A percentile compares a stretch with the other conserved stretches of the same genome.
phyloP scores from a whole-genome alignment of 1,140 invertebrate genomes.

The Tetragonula clypearis region DNA sequence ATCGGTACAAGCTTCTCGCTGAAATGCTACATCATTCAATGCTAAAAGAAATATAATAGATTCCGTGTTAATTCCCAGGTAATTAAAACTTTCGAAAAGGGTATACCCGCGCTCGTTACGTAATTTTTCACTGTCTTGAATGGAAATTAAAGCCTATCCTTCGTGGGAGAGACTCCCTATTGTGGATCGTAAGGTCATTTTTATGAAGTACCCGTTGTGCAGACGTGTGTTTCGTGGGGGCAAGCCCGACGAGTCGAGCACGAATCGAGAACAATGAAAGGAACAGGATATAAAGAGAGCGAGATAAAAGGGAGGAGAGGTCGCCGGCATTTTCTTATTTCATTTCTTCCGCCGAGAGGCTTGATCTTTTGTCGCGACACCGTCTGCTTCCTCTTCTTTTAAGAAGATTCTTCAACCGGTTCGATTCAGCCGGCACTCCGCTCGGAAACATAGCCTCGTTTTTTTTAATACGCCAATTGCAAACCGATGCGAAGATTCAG shows the following conservation, averaged over 20 bases:
- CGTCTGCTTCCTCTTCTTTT: not conserved
- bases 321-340: slow-evolving; percentile 19
- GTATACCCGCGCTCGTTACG: not conserved
- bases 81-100: not conserved
- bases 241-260: not conserved
- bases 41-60: not conserved
- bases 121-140: not conserved
- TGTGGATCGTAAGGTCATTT: not conserved
- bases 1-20: too few species aligned
- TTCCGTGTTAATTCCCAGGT: not conserved
- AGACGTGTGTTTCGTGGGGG: not conserved
- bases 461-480: not conserved
- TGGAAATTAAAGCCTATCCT: too few species aligned
- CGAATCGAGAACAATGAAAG: slow-evolving; percentile 6
- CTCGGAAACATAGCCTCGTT: not conserved
- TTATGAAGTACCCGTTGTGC: not conserved
- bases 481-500: not conserved
- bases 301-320: not conserved
- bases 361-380: slow-evolving; percentile 1
- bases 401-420: not conserved
- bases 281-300: not conserved
- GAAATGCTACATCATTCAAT: too few species aligned
- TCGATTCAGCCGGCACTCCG: not conserved
- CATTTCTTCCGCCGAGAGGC: not conserved
- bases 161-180: too few species aligned